Conservation (phyloP, 35 echinoderm and acorn worm species). For the Ophioderma brevispina region DNA sequence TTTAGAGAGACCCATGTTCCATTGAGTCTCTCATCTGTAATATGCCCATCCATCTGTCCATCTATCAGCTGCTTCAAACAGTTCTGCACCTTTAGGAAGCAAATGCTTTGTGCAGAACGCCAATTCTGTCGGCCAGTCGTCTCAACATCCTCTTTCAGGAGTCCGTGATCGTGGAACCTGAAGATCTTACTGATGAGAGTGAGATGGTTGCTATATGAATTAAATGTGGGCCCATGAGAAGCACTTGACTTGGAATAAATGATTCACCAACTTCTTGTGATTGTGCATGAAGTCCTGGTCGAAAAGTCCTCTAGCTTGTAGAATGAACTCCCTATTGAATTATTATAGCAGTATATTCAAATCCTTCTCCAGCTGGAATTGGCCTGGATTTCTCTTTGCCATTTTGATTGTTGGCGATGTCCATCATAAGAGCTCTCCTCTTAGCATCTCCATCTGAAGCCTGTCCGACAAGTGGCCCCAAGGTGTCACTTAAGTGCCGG, state of each 20-base stretch:
- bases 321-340: background rate
- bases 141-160: no score
- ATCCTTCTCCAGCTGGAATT: background rate
- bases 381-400: background rate
- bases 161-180: background rate
- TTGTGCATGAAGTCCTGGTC: background rate
- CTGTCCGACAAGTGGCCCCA: background rate
- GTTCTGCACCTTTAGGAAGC: no score
- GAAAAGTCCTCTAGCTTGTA: background rate
- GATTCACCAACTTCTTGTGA: background rate
- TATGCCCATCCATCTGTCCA: no score
- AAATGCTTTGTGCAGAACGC: no score
- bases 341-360: background rate
- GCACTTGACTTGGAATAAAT: background rate
- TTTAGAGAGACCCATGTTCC: no score
- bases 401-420: background rate
- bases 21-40: no score
- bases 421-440: background rate
- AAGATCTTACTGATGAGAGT: background rate
- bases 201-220: background rate
- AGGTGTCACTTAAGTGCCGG: background rate
- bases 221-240: background rate
- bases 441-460: background rate
- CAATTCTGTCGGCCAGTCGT: no score
- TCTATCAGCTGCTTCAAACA: no score